phyloP scores from a whole-genome alignment of 2,888 invertebrate species.

The Euproctis similis region DNA sequence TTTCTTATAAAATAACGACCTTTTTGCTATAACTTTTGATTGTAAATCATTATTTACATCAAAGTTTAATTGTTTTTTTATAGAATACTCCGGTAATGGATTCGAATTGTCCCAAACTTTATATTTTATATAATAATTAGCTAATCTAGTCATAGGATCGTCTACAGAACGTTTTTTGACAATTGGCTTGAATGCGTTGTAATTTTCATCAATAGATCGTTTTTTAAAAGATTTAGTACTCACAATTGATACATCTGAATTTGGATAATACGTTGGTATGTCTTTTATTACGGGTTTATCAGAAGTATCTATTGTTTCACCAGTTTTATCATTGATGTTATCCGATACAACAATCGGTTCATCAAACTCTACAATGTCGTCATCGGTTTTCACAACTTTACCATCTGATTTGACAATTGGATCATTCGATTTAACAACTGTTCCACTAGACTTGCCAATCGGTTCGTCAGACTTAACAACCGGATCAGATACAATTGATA shows the following conservation, averaged over 20 bases:
- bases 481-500: constrained; percentile 1
- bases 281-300: no score
- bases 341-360: background rate
- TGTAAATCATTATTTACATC: constrained; percentile 34
- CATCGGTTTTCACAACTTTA: constrained; percentile 6
- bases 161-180: constrained; percentile 35
- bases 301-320: background rate
- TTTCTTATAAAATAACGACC: constrained; percentile 22
- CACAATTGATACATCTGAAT: constrained; percentile 8
- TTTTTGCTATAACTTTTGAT: constrained; percentile 19
- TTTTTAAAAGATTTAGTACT: constrained; percentile 23
- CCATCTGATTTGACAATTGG: background rate
- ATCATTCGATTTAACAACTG: background rate
- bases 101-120: constrained; percentile 49
- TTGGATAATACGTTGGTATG: constrained; percentile 4
- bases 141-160: constrained; percentile 32
- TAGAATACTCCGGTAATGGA: constrained; percentile 9
- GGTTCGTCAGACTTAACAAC: background rate
- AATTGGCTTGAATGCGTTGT: constrained; percentile 14
- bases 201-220: constrained; percentile 10
- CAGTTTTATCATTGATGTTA: background rate
- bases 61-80: constrained; percentile 12
- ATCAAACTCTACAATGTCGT: background rate
- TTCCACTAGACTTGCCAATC: background rate
- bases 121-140: constrained; percentile 51